These are phyloP conservation scores for Plecturocebus donacophilus DNA, from an alignment of 2,113 vertebrate genomes.

Conservation along the genomic window DNA sequence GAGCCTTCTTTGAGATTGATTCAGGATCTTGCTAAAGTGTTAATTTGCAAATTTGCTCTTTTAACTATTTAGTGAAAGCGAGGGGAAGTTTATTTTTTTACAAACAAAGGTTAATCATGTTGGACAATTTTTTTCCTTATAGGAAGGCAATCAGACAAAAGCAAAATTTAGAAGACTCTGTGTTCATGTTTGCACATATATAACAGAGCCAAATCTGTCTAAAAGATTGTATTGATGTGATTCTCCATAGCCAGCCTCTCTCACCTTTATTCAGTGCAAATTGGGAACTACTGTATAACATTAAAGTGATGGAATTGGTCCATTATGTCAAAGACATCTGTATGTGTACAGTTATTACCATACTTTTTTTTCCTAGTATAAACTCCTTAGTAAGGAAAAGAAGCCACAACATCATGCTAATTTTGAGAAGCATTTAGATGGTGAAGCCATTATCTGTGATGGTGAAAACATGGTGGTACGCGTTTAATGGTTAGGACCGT, in stretches of 20 bases:
- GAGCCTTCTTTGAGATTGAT: neutral
- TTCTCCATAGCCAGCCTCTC: neutral
- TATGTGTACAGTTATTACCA: neutral
- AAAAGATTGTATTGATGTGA: neutral
- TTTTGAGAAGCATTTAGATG: neutral
- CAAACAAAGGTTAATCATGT: neutral
- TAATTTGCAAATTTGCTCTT: conserved; percentile 1
- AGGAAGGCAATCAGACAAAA: neutral
- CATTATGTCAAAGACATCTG: neutral
- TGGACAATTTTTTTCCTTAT: neutral
- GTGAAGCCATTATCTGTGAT: neutral
- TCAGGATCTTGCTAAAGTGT: neutral
- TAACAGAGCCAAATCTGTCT: neutral
- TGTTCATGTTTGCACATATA: neutral
- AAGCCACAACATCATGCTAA: neutral
- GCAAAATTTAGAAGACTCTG: neutral
- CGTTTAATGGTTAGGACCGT: neutral
- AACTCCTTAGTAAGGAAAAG: neutral
- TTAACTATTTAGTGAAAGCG: neutral
- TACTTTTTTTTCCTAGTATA: neutral
- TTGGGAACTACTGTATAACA: neutral
- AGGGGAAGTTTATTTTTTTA: neutral
- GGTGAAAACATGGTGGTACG: neutral
- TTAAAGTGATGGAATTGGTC: neutral
- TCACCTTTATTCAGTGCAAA: neutral